Conservation (phyloP, 2,888 invertebrate species). For the Leptopilina syphax region DNA sequence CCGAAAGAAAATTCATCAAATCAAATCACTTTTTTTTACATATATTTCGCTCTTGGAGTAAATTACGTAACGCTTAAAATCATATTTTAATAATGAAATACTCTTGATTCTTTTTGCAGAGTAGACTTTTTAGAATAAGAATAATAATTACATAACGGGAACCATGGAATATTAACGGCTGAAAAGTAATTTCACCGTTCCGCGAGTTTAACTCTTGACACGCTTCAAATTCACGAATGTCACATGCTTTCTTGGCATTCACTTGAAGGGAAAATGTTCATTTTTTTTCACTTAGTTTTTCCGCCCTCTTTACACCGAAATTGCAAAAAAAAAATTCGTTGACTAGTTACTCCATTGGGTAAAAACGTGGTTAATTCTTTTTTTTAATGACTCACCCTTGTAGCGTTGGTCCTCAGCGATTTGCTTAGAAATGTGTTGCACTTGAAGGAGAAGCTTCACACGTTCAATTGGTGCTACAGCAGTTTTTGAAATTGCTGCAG, state of each 20-base stretch:
- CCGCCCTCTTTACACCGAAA: not conserved
- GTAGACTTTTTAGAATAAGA: not conserved
- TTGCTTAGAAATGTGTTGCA: constrained; percentile 95
- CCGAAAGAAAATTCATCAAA: constrained; percentile 50
- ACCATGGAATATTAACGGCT: constrained; percentile 16
- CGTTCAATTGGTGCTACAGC: constrained; percentile 97
- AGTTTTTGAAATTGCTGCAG: constrained; percentile 96
- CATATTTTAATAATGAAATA: constrained; percentile 9
- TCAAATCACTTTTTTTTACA: not conserved
- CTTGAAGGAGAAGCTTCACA: constrained; percentile 95
- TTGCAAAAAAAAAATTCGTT: too few relatives aligned
- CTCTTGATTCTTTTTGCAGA: not conserved
- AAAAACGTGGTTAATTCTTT: not conserved
- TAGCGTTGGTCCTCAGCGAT: constrained; percentile 91
- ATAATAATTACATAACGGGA: constrained; percentile 57
- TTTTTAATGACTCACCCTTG: constrained; percentile 83
- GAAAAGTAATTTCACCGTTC: constrained; percentile 20
- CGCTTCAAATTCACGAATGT: constrained; percentile 51
- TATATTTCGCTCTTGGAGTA: constrained; percentile 1
- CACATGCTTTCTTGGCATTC: constrained; percentile 56
- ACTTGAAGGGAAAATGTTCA: not conserved
- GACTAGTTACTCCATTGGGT: not conserved
- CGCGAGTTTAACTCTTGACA: constrained; percentile 45
- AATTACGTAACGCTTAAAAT: constrained; percentile 63
- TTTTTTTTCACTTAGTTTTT: not conserved